phyloP scores from a whole-genome alignment of 92 coral and sea anemone species.

The Porites divaricata region DNA sequence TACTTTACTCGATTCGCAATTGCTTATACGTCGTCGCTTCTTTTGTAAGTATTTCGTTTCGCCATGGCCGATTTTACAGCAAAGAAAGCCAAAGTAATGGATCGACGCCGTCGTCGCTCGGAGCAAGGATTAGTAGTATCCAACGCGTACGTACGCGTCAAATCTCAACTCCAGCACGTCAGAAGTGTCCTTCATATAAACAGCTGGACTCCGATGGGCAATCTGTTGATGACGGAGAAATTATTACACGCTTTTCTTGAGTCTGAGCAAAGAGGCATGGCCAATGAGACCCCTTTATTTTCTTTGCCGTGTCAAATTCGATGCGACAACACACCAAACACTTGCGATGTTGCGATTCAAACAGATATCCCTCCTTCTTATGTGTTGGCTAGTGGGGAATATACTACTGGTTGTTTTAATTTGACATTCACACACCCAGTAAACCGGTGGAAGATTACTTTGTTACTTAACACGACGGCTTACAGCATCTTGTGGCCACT shows the following conservation, averaged over 20 bases:
- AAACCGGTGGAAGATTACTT: neutral
- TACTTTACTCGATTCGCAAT: constrained; percentile 1
- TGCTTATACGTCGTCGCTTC: neutral
- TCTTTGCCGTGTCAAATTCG: neutral
- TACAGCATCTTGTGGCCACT: neutral
- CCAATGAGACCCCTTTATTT: neutral
- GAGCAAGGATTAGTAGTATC: constrained; percentile 20
- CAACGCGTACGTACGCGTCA: constrained; percentile 26
- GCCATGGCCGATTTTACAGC: constrained; percentile 27
- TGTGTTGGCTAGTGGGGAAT: neutral
- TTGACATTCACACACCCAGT: constrained; percentile 23
- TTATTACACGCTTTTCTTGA: constrained; percentile 29
- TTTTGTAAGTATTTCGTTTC: constrained; percentile 8
- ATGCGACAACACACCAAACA: neutral
- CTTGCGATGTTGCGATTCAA: constrained; percentile 21
- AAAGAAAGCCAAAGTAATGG: constrained; percentile 33
- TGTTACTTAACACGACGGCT: constrained; percentile 14
- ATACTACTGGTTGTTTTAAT: constrained; percentile 16
- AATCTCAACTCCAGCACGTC: neutral
- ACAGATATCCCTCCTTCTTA: constrained; percentile 22
- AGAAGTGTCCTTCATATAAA: constrained; percentile 29
- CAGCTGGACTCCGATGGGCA: constrained; percentile 38
- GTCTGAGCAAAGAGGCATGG: neutral
- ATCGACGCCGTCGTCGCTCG: no score
- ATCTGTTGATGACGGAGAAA: constrained; percentile 28